Evolutionary conservation across 2,888 invertebrate species (phyloP), one percentile per base, ranked within the genome.

Genomic region (Drosophila borealis): DNA sequence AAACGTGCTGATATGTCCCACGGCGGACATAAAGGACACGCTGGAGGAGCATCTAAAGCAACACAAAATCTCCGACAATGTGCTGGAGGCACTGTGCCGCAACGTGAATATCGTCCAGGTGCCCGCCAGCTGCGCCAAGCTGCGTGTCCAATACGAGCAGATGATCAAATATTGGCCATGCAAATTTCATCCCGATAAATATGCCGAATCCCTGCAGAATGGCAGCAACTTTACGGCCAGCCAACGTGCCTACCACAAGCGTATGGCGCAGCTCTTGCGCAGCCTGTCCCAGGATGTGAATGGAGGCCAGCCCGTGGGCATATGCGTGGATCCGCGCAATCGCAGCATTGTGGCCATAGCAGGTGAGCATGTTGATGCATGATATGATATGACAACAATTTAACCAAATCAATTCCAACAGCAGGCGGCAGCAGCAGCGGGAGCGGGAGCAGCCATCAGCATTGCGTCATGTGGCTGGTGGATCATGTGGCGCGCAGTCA

Each of bases 401-500:
- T 11, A 25, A 25, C 6, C 25, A 6, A 25, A 25, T 25, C 25
- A 25, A 25, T 25, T 25, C 6, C 6, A 1, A 2, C 37, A 42
- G 8, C 57, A 64, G 78, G 68, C 33, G 56, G 65, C 42, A 48
- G 2, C 25, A 39, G 14, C 33, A 53, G 65, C 42, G 48, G 2
- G 21, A 39, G 14, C n/a, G 29, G 29, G 29, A 50, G 13, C 19
- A 44, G 46, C 5, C 82, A 84, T 41, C 66, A 82, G 29, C 99
- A 99, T 93, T 95, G 97, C 4, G 93, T 95, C 0, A 98, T 98
- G 96, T 92, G 97, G 37, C 96, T 96, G 10, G 94, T 98, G 60
- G 98, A 98, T 92, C 94, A 96, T 79, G 96, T 98, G 3, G 97
- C 98, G 0, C 94, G 93, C 84, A 94, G 95, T 5, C 98, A 98